Conservation (phyloP, 2,888 invertebrate genomes). For the Drosophila peninsularis region DNA sequence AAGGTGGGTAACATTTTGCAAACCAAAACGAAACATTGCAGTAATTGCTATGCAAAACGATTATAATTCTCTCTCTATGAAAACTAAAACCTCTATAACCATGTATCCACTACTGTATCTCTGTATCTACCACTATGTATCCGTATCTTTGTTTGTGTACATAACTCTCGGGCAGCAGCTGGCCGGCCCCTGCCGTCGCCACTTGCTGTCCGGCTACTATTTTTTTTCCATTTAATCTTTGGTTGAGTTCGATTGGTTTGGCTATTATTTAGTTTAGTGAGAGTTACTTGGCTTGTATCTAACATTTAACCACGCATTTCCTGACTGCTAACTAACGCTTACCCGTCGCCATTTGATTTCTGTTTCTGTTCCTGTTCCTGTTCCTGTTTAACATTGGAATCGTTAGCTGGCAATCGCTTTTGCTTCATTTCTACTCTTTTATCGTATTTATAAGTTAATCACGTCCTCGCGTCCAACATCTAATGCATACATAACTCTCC, state of each 20-base stretch:
- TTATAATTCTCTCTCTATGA: conserved; percentile 33
- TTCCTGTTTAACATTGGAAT: conserved; percentile 8
- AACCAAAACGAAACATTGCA: conserved; percentile 61
- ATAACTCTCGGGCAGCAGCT: conserved; percentile 1
- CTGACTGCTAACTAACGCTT: conserved; percentile 19
- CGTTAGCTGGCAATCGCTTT: conserved; percentile 21
- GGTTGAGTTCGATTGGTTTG: conserved; percentile 11
- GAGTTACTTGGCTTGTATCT: conserved; percentile 12
- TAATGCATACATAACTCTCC: conserved; percentile 1
- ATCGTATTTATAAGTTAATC: conserved; percentile 7
- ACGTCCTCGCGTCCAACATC: conserved; percentile 1
- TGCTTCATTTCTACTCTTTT: conserved; percentile 7
- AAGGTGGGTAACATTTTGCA: conserved; percentile 89
- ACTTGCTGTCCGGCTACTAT: conserved; percentile 13
- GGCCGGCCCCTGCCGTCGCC: conserved; percentile 14
- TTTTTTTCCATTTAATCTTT: conserved; percentile 12
- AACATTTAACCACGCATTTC: neutral
- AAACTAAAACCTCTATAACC: conserved; percentile 42
- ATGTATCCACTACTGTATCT: conserved; percentile 5
- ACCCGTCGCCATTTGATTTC: neutral
- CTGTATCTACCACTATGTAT: neutral
- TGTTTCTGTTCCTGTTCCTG: neutral
- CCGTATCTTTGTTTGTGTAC: conserved; percentile 18
- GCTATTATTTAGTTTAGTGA: conserved; percentile 7
- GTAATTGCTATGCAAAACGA: conserved; percentile 58